Percentiles rank a stretch among this genome's conserved stretches.
Evolutionary conservation across 2,797 vertebrate species (phyloP).

Genomic region (Poeciliopsis paucimaculata): DNA sequence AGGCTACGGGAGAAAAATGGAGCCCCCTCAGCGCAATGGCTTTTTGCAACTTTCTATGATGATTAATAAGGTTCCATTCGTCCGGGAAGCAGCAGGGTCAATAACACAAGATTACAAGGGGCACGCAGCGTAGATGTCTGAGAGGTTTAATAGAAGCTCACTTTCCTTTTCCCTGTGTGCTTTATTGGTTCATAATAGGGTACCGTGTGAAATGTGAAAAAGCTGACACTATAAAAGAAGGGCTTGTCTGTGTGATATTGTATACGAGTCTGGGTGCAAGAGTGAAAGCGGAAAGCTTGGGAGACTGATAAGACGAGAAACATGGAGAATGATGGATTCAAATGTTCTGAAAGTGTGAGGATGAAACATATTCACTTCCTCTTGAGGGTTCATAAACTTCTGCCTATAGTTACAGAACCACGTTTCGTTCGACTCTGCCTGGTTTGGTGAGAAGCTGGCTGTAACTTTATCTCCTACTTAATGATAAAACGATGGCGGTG

Average conservation of each 20-base stretch:
- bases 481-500: slow-evolving; percentile 27
- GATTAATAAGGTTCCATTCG: slow-evolving; percentile 74
- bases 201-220: slow-evolving; percentile 45
- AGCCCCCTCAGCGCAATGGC: slow-evolving; percentile 27
- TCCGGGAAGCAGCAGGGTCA: slow-evolving; percentile 64
- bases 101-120: slow-evolving; percentile 63
- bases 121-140: slow-evolving; percentile 49
- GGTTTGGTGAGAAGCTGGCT: slow-evolving; percentile 13
- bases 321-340: slow-evolving; percentile 59
- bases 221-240: slow-evolving; percentile 40
- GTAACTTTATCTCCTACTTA: slow-evolving; percentile 2
- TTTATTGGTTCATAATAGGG: slow-evolving; percentile 39
- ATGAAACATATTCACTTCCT: slow-evolving; percentile 28
- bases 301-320: slow-evolving; percentile 51
- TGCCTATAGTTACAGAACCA: slow-evolving; percentile 21
- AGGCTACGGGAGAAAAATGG: slow-evolving; percentile 59
- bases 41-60: slow-evolving; percentile 65
- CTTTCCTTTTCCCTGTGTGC: slow-evolving; percentile 39
- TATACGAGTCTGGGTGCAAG: slow-evolving; percentile 22
- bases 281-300: slow-evolving; percentile 20
- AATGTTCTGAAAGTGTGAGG: slow-evolving; percentile 49
- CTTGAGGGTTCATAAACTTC: background rate
- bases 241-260: slow-evolving; percentile 33
- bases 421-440: slow-evolving; percentile 14
- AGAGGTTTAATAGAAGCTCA: slow-evolving; percentile 47